Base-by-base conservation (phyloP, 2,797 vertebrate species). In the Muscicapa striata region DNA sequence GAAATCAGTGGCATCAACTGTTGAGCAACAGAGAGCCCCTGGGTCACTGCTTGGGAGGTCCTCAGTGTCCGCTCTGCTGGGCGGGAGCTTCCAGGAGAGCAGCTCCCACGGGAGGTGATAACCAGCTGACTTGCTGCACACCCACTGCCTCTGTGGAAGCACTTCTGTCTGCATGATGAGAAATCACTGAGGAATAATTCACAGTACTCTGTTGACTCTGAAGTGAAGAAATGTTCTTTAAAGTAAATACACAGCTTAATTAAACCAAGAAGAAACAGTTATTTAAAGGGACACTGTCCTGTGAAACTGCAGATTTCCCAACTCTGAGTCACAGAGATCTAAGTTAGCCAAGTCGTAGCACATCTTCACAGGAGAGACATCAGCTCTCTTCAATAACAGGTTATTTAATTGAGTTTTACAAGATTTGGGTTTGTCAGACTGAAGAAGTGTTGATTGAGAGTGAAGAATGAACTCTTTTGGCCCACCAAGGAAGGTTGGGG, bases 201-300 rank as follows among this genome's bases (percentile, higher is more conserved):
- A 89, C 81, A 83, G 83, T 92, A 92, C 63, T 88, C 40, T 67
- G 83, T 96, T 97, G 96, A 97, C 97, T 97, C 96, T 97, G 94
- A 87, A 70, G 91, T 63, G 49, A 97, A 97, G 95, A 92, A 87
- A 88, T 96, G 93, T 94, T 97, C 94, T 97, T 96, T 92, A n/a
- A 89, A 98, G 97, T 97, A 98, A 98, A 97, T 64, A 94, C 82
- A 82, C 84, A 95, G 74, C 82, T 94, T 96, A 94, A 93, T 96
- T 97, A 98, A 97, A 96, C 93, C 9, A 89, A 97, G 96, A 96
- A 97, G 46, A 54, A 96, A 87, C 89, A 97, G 95, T 93, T 96
- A 93, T 91, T 97, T 97, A 97, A 97, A 97, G 95, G 83, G 62
- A 43, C 73, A 52, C 49, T 87, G 14, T 34, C 22, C 49, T 24